Conservation (phyloP, 2,797 vertebrate species). For the Liparis tanakae region DNA sequence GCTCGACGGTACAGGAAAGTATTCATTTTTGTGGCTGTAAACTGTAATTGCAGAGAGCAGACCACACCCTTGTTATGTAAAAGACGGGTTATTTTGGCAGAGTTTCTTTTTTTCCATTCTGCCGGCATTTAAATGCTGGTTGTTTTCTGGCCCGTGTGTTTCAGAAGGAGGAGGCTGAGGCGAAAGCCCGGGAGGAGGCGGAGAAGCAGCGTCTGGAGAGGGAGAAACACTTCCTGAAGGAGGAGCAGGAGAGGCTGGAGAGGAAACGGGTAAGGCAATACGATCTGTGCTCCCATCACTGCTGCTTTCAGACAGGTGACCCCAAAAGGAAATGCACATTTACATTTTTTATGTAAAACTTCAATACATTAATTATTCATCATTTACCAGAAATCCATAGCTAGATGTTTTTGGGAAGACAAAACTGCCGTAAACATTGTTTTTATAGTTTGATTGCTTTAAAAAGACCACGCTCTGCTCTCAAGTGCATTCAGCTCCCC, state of each 20-base stretch:
- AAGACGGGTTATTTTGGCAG: conserved; percentile 61
- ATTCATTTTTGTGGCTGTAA: conserved; percentile 53
- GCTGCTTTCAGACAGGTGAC: conserved; percentile 28
- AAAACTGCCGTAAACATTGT: neutral
- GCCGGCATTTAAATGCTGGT: conserved; percentile 44
- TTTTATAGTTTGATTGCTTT: neutral
- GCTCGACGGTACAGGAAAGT: conserved; percentile 53
- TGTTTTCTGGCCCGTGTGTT: conserved; percentile 63
- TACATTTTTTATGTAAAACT: neutral
- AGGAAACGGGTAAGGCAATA: conserved; percentile 88
- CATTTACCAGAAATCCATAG: neutral
- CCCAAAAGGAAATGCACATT: neutral
- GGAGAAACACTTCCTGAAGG: conserved; percentile 97
- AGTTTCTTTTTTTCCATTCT: conserved; percentile 24
- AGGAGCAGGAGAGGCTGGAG: conserved; percentile 96
- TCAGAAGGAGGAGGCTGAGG: conserved; percentile 95
- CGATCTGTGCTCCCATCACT: conserved; percentile 30
- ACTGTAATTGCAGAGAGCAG: conserved; percentile 64
- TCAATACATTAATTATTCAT: neutral
- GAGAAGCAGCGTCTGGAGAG: conserved; percentile 94
- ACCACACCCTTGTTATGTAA: conserved; percentile 60
- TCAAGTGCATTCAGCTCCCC: neutral
- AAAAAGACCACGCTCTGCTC: neutral
- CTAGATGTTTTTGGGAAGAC: neutral
- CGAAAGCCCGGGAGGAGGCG: conserved; percentile 89